Evolutionary conservation across 2,888 invertebrate genomes (phyloP).

Genomic region (Drosophila niveifrons): DNA sequence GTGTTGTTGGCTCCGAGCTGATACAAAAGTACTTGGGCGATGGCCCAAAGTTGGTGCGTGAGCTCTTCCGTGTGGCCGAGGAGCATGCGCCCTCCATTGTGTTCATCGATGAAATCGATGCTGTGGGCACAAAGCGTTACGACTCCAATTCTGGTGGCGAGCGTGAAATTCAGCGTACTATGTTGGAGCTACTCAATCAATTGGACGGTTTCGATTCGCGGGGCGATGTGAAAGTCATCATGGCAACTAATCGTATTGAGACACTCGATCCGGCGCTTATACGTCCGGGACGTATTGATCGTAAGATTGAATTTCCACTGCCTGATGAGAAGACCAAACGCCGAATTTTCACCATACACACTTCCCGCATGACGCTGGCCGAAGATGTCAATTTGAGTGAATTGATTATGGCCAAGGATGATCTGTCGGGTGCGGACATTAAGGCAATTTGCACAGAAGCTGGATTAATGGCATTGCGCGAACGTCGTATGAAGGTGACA

Average conservation of each 20-base stretch:
- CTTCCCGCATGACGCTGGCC: constrained; percentile 99
- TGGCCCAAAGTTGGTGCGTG: constrained; percentile 98
- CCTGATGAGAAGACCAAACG: constrained; percentile 99
- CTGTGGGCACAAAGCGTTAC: constrained; percentile 99
- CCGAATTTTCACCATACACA: constrained; percentile 98
- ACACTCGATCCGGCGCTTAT: constrained; percentile 99
- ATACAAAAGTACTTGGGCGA: constrained; percentile 99
- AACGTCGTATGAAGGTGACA: constrained; percentile 99
- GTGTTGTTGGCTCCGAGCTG: constrained; percentile 99
- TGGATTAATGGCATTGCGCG: constrained; percentile 98
- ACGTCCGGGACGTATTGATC: constrained; percentile 98
- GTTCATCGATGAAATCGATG: constrained; percentile 99
- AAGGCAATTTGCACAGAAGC: constrained; percentile 99
- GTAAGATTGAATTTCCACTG: constrained; percentile 99
- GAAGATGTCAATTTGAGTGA: constrained; percentile 98
- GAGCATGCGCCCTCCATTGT: constrained; percentile 99
- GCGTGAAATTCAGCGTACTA: constrained; percentile 99
- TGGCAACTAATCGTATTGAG: constrained; percentile 99
- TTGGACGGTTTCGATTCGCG: constrained; percentile 98
- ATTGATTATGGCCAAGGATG: constrained; percentile 99
- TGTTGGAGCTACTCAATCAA: constrained; percentile 99
- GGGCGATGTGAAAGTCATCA: constrained; percentile 98
- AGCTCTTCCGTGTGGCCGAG: constrained; percentile 99
- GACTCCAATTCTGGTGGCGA: constrained; percentile 99
- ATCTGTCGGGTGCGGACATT: constrained; percentile 98